Evolutionary conservation across 37 sponge, comb jelly and placozoan species (phyloP).

Genomic region (Ephydatia muelleri): DNA sequence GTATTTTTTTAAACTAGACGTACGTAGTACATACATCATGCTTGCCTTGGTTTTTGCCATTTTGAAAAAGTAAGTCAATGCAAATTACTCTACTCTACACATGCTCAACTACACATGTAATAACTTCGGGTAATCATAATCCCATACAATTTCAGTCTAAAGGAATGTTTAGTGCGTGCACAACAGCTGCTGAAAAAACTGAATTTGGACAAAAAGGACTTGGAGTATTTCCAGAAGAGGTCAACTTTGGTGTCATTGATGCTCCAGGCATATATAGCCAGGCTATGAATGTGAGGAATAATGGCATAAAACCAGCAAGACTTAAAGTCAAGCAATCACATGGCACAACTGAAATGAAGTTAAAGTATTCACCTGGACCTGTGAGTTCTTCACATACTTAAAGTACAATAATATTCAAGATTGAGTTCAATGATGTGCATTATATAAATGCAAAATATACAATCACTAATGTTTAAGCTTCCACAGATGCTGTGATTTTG

Average conservation of each 20-base stretch:
- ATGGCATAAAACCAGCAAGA: slow-evolving; percentile 78
- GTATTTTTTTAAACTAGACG: too few species aligned
- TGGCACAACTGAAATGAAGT: slow-evolving; percentile 81
- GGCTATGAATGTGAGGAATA: slow-evolving; percentile 68
- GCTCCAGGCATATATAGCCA: slow-evolving; percentile 78
- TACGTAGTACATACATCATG: too few species aligned
- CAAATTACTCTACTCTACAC: too few species aligned
- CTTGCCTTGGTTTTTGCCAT: too few species aligned
- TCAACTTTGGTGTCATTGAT: slow-evolving; percentile 83
- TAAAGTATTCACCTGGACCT: slow-evolving; percentile 75
- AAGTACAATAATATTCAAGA: background rate
- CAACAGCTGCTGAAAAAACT: background rate
- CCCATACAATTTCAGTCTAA: background rate
- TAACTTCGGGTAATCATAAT: background rate
- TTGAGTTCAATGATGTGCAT: background rate
- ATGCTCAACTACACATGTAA: background rate
- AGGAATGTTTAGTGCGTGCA: background rate
- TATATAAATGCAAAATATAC: background rate
- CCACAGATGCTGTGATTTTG: too few species aligned
- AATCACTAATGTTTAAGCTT: background rate
- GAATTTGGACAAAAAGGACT: slow-evolving; percentile 52
- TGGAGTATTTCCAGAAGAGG: slow-evolving; percentile 62
- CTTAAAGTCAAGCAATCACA: slow-evolving; percentile 92
- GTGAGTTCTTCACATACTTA: slow-evolving; percentile 36
- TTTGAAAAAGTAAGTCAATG: too few species aligned